Base-by-base conservation (phyloP, 2,113 vertebrate species). In the Proterorhinus semilunaris region DNA sequence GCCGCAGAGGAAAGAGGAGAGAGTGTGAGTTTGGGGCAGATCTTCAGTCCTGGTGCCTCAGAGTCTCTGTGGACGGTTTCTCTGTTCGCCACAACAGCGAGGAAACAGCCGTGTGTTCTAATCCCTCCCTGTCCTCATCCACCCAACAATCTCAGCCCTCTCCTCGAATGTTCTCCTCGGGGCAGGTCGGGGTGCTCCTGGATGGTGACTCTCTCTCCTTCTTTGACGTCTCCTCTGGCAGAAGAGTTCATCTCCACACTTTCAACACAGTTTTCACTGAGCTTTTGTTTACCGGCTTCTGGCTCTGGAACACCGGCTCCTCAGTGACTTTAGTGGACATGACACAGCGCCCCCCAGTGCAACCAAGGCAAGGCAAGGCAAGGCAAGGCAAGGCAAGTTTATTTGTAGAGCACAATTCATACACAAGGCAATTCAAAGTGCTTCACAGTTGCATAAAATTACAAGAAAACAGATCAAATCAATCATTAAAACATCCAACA, bases 41-140 rank as follows among this genome's bases (percentile, higher is more conserved):
- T 7, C 6, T 42, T 11, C 27, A 8, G 55, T 58, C 55, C 55
- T 58, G 55, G 55, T 13, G 55, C 42, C 55, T 58, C 10, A 58
- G 55, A 11, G 12, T 43, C 36, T 58, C 55, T 13, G 1, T 43
- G 4, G 42, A 3, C 4, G 55, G 55, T 15, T 58, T 58, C 12
- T 58, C 55, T 58, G 55, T 58, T 58, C 36, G 55, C 10, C 55
- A 58, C 55, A 58, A 58, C 55, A 58, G 43, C 36, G 4, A 43
- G 2, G 55, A 58, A 43, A 58, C 55, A 7, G 55, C 11, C 3
- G 2, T 58, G 55, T 21, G 12, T 11, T 42, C 55, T 7, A 36
- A 6, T 6, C 27, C 11, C 27, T 42, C 52, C 8, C 12, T n/a
- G 13, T 52, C 53, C 17, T 17, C 54, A 17, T 27, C 27, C 10